A percentile compares a stretch with the other conserved stretches of the same genome.
Conservation (phyloP, 2,888 invertebrate species). For the Cataglyphis altisquamis region DNA sequence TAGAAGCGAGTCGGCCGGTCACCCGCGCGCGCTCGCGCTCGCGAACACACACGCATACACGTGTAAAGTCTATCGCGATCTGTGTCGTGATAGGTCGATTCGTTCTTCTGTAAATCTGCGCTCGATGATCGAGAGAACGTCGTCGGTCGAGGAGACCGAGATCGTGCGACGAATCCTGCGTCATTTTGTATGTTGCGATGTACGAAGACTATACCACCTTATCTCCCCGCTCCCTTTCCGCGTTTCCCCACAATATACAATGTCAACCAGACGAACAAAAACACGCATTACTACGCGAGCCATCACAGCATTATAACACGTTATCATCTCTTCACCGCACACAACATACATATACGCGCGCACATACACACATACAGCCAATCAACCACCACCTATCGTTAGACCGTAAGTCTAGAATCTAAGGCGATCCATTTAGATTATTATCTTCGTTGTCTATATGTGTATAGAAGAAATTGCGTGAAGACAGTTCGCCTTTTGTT, state of each 20-base stretch:
- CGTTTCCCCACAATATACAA: conserved; percentile 11
- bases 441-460: conserved; percentile 74
- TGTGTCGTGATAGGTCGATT: conserved; percentile 62
- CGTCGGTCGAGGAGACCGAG: conserved; percentile 23
- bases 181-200: conserved; percentile 53
- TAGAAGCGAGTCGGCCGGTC: conserved; percentile 58
- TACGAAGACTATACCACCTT: conserved; percentile 46
- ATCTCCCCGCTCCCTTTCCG: not conserved
- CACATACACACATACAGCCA: not conserved
- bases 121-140: conserved; percentile 49
- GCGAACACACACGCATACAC: not conserved
- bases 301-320: conserved; percentile 12
- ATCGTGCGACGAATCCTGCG: conserved; percentile 39
- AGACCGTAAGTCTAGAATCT: conserved; percentile 65
- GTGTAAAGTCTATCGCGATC: conserved; percentile 12
- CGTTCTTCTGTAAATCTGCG: conserved; percentile 57
- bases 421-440: conserved; percentile 72
- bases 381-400: conserved; percentile 64
- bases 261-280: conserved; percentile 23
- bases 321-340: not conserved
- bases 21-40: not conserved
- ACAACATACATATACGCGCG: not conserved
- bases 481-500: conserved; percentile 66
- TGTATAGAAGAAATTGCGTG: conserved; percentile 70
- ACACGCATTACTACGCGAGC: conserved; percentile 23